Conservation (phyloP, 2,888 invertebrate genomes). For the Tachina grossa region DNA sequence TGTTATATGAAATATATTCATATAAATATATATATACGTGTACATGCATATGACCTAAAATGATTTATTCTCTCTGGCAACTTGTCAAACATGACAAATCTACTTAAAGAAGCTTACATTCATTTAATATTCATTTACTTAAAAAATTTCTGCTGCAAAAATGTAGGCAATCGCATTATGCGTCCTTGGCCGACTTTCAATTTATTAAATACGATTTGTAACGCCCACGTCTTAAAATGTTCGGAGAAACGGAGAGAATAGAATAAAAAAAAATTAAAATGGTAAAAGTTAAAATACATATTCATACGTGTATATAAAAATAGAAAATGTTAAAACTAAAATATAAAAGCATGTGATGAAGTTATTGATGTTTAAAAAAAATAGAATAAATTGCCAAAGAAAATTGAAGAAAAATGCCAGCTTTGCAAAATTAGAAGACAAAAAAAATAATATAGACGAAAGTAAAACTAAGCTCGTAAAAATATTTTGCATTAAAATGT, state of each 20-base stretch:
- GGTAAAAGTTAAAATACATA: constrained; percentile 33
- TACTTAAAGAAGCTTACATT: constrained; percentile 9
- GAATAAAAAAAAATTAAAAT: constrained; percentile 6
- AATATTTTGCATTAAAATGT: constrained; percentile 30
- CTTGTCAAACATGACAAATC: background rate
- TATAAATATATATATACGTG: background rate
- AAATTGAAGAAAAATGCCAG: constrained; percentile 50
- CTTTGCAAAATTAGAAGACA: constrained; percentile 21
- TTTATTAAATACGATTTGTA: constrained; percentile 18
- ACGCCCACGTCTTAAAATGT: background rate
- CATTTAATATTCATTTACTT: constrained; percentile 10
- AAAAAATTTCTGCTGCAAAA: background rate
- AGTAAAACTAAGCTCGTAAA: constrained; percentile 52
- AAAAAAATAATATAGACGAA: constrained; percentile 49
- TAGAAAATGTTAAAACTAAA: background rate
- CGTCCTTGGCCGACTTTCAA: constrained; percentile 51
- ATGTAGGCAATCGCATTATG: constrained; percentile 26
- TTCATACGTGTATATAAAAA: no score
- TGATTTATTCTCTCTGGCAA: background rate
- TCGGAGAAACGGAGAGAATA: background rate
- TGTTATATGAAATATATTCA: no score
- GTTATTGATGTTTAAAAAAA: background rate
- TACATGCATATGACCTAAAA: background rate
- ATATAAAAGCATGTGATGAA: constrained; percentile 2
- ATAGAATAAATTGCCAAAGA: constrained; percentile 26